phyloP scores from a whole-genome alignment of 2,797 vertebrate species.

The Masticophis lateralis region DNA sequence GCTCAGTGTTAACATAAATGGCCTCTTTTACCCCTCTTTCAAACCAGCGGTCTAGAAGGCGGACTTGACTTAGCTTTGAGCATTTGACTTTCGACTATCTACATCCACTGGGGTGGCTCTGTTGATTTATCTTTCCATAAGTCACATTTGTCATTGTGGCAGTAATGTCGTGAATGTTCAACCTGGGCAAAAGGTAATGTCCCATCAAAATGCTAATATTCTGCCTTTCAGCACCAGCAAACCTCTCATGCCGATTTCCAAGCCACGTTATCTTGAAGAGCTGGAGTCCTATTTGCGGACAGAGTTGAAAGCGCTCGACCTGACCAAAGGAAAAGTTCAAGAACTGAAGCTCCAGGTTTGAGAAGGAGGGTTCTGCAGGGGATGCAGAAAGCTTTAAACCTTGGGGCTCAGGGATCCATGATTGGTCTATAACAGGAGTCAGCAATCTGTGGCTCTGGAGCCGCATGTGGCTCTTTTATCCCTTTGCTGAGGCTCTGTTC shows the following conservation, averaged over 20 bases:
- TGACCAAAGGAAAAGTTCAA: slow-evolving; percentile 65
- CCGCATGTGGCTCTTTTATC: no score
- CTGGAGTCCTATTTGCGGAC: slow-evolving; percentile 74
- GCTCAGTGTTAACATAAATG: background rate
- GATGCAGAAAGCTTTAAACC: background rate
- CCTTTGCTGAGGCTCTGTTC: no score
- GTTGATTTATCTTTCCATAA: background rate
- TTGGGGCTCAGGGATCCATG: background rate
- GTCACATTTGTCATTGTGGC: background rate
- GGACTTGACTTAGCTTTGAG: background rate
- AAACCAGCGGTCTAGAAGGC: rapidly evolving
- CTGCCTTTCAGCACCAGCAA: slow-evolving; percentile 36
- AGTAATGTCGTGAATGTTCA: background rate
- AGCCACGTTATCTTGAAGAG: slow-evolving; percentile 74
- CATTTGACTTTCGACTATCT: background rate
- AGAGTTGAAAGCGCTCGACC: slow-evolving; percentile 73
- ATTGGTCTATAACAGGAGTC: background rate
- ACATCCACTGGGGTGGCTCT: background rate
- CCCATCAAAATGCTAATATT: background rate
- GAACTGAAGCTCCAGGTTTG: slow-evolving; percentile 81
- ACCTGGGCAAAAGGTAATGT: background rate
- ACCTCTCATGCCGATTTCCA: slow-evolving; percentile 62
- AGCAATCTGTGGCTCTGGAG: no score
- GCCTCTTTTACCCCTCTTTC: background rate
- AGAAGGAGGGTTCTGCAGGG: background rate